Evolutionary conservation across 1,140 invertebrate species (phyloP).

Genomic region (Brachionus paranguensis): DNA sequence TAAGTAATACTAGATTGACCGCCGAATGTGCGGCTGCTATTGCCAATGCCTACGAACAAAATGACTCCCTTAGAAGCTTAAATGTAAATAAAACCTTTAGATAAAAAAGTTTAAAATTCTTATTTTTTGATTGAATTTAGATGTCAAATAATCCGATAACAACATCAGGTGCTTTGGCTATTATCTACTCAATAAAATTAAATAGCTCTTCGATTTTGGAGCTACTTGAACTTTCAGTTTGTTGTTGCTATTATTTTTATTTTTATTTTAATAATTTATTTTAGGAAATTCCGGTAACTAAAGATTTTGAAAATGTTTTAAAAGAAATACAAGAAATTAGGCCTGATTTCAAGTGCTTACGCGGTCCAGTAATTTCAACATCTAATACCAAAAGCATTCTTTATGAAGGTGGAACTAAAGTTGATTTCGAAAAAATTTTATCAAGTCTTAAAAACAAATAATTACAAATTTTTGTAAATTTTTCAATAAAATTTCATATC

Average conservation of each 20-base stretch:
- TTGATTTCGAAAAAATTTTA: constrained; percentile 37
- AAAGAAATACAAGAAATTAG: constrained; percentile 26
- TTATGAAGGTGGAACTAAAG: constrained; percentile 36
- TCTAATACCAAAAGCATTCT: constrained; percentile 39
- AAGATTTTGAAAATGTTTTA: constrained; percentile 32
- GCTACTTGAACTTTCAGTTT: constrained; percentile 50
- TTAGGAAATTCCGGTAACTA: constrained; percentile 38
- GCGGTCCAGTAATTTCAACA: constrained; percentile 35
- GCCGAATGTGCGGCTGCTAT: constrained; percentile 46
- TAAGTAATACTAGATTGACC: constrained; percentile 51
- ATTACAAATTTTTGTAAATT: not conserved
- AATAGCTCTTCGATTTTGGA: constrained; percentile 47
- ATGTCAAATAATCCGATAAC: constrained; percentile 55
- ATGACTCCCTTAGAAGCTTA: constrained; percentile 50
- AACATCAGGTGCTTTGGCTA: constrained; percentile 51
- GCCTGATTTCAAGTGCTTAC: not conserved
- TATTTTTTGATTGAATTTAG: constrained; percentile 42
- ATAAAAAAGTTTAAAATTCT: not conserved
- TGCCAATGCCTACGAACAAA: constrained; percentile 48
- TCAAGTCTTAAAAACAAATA: constrained; percentile 12
- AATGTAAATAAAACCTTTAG: constrained; percentile 43
- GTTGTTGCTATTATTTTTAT: constrained; percentile 7
- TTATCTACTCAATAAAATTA: constrained; percentile 49
- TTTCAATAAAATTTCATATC: not conserved
- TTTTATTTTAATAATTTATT: not conserved